Conservation (phyloP, 2,113 vertebrate genomes). For the Lampris megalopsis region DNA sequence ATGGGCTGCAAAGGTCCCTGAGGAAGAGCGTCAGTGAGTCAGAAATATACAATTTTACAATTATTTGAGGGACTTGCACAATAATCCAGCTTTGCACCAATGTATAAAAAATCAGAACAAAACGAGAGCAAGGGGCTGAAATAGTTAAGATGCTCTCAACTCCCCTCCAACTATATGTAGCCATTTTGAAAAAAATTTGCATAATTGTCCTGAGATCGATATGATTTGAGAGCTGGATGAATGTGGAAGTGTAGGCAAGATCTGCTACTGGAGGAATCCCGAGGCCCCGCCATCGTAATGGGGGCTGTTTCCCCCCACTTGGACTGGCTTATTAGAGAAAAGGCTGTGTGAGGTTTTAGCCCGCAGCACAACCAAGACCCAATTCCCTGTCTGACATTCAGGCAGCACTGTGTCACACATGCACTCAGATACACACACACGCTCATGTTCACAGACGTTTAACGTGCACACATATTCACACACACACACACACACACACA, state of each 20-base stretch:
- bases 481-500: neutral
- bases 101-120: neutral
- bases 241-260: constrained; percentile 46
- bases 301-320: constrained; percentile 56
- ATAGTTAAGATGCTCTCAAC: too few species aligned
- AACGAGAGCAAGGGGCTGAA: neutral
- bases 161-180: too few species aligned
- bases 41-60: constrained; percentile 24
- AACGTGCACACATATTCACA: constrained; percentile 10
- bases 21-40: constrained; percentile 40
- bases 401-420: constrained; percentile 59
- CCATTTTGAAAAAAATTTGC: constrained; percentile 42
- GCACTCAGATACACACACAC: constrained; percentile 52
- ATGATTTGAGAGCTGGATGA: constrained; percentile 29
- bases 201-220: constrained; percentile 45
- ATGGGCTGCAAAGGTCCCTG: constrained; percentile 48
- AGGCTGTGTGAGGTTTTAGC: constrained; percentile 59
- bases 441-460: constrained; percentile 58
- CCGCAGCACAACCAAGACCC: constrained; percentile 69
- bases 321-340: constrained; percentile 59
- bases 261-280: constrained; percentile 53
- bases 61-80: constrained; percentile 33
- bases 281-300: constrained; percentile 37
- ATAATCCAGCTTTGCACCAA: constrained; percentile 3
- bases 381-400: constrained; percentile 72